A percentile compares a stretch with the other conserved stretches of the same genome.
phyloP scores from a whole-genome alignment of 23 tunicate genomes.

The Diplosoma virens region DNA sequence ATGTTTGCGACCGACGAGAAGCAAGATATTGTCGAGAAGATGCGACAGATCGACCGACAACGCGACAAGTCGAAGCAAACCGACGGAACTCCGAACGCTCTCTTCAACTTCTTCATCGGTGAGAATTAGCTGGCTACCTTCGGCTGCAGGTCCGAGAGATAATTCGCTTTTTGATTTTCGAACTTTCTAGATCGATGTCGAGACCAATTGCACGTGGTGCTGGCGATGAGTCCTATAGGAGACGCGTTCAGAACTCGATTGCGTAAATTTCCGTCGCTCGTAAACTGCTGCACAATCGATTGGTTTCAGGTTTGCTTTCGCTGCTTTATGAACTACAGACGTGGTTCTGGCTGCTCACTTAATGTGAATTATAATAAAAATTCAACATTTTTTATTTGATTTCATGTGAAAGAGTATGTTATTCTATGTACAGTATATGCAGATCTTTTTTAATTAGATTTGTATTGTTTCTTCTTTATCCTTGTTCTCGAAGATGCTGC shows the following conservation, averaged over 20 bases:
- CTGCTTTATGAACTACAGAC: neutral
- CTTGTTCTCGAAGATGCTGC: too few species aligned
- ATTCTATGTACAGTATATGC: too few species aligned
- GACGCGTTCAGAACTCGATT: constrained; percentile 87
- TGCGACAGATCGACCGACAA: constrained; percentile 94
- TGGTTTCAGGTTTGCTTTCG: constrained; percentile 91
- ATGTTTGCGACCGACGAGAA: constrained; percentile 88
- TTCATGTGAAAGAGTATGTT: too few species aligned
- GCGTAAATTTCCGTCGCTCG: constrained; percentile 92
- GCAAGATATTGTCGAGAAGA: constrained; percentile 93
- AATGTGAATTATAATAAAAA: too few species aligned
- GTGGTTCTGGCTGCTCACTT: too few species aligned
- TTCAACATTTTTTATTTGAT: too few species aligned
- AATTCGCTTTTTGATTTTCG: neutral
- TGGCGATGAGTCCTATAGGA: constrained; percentile 96
- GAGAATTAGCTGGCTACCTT: neutral
- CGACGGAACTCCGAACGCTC: constrained; percentile 91
- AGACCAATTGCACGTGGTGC: constrained; percentile 92
- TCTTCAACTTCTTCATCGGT: constrained; percentile 88
- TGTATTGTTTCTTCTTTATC: too few species aligned
- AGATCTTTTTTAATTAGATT: too few species aligned
- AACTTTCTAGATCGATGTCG: constrained; percentile 86
- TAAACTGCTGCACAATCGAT: constrained; percentile 97
- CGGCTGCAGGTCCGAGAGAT: neutral
- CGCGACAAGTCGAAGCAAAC: constrained; percentile 93